These are phyloP conservation scores for Cheilosia vulpina DNA, from an alignment of 2,888 invertebrate species.

Conservation along the genomic window DNA sequence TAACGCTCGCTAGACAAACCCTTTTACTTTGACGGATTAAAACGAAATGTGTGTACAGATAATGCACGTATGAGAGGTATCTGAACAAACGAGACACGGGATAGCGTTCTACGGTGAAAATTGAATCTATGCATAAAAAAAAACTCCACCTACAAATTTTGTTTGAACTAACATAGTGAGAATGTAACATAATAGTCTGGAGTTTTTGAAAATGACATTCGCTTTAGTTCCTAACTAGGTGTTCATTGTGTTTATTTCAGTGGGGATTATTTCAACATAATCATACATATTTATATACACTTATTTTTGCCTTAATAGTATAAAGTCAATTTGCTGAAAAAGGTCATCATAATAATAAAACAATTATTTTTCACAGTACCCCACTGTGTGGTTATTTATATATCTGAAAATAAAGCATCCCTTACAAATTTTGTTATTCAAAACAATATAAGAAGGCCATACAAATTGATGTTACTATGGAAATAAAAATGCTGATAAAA, in stretches of 20 bases:
- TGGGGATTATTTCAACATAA: no score
- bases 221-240: no score
- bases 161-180: not conserved
- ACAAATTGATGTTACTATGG: not conserved
- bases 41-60: conserved; percentile 50
- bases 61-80: conserved; percentile 21
- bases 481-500: not conserved
- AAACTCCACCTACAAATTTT: not conserved
- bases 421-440: not conserved
- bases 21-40: conserved; percentile 70
- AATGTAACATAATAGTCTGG: not conserved
- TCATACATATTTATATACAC: no score
- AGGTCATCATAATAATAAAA: no score
- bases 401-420: not conserved
- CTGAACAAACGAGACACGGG: conserved; percentile 26
- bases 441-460: not conserved
- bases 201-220: no score
- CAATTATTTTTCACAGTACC: no score
- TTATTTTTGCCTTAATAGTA: no score
- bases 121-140: no score
- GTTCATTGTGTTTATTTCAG: no score
- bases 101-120: not conserved
- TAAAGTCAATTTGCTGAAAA: no score
- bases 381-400: not conserved
- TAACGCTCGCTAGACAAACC: conserved; percentile 26